Conservation (phyloP, 2,888 invertebrate genomes). For the Mellilla xanthometata region DNA sequence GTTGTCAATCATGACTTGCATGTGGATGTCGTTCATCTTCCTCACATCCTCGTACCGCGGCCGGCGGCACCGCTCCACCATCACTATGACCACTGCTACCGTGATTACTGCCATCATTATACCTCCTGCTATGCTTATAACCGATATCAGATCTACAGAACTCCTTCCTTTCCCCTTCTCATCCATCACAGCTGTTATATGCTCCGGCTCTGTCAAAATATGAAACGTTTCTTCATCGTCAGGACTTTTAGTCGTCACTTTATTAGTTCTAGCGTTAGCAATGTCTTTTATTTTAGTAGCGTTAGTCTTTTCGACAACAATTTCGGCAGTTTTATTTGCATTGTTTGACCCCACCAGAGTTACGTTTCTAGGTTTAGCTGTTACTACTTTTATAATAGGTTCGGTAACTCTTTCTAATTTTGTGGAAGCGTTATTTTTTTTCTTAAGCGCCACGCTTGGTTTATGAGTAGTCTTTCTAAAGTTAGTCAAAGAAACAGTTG, state of each 20-base stretch:
- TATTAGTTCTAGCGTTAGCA: conserved; percentile 40
- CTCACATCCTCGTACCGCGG: conserved; percentile 67
- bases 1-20: conserved; percentile 73
- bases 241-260: conserved; percentile 58
- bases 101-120: conserved; percentile 78
- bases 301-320: conserved; percentile 38
- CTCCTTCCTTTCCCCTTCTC: conserved; percentile 65
- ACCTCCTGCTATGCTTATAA: conserved; percentile 77
- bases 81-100: conserved; percentile 74
- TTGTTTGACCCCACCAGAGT: conserved; percentile 6
- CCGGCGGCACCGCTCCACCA: conserved; percentile 69
- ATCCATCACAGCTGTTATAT: conserved; percentile 77
- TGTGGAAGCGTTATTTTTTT: conserved; percentile 13
- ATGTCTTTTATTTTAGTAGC: conserved; percentile 33
- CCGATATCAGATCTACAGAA: conserved; percentile 71
- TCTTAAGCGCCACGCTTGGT: conserved; percentile 25
- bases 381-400: conserved; percentile 29
- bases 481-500: conserved; percentile 24
- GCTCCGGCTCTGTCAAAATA: conserved; percentile 82
- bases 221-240: conserved; percentile 73
- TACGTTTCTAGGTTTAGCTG: conserved; percentile 29
- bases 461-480: conserved; percentile 46
- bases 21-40: conserved; percentile 71
- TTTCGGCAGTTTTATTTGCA: conserved; percentile 11
- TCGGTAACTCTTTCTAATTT: conserved; percentile 34